Percentiles rank a stretch among this genome's conserved stretches.
Conservation (phyloP, 2,113 vertebrate genomes). For the Emydura subglobosa region DNA sequence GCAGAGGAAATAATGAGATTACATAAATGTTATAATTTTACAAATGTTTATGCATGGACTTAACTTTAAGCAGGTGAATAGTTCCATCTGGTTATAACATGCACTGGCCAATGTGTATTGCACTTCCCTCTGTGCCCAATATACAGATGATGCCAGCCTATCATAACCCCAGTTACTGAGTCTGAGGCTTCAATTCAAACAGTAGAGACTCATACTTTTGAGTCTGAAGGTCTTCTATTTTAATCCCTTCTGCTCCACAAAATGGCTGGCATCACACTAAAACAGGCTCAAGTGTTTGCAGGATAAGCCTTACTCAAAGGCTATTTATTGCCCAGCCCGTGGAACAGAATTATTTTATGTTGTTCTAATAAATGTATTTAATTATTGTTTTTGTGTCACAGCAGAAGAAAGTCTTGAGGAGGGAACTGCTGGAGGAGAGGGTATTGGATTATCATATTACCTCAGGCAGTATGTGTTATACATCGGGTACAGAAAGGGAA, state of each 20-base stretch:
- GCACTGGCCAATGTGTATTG: neutral
- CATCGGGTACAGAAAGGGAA: neutral
- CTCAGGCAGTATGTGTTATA: neutral
- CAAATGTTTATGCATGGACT: neutral
- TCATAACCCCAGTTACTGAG: neutral
- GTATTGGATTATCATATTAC: neutral
- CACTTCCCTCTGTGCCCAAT: neutral
- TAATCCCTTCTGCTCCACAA: neutral
- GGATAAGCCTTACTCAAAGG: neutral
- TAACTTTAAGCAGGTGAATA: neutral
- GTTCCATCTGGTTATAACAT: neutral
- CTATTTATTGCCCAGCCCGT: fast-evolving
- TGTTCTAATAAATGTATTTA: neutral
- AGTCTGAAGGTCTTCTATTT: neutral
- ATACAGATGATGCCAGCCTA: neutral
- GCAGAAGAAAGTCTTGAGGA: neutral
- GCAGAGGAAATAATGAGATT: neutral
- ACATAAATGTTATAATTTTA: neutral
- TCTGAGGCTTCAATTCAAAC: neutral
- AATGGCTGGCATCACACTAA: neutral
- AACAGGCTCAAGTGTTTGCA: neutral
- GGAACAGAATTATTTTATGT: neutral
- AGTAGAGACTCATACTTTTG: neutral
- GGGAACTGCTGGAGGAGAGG: neutral
- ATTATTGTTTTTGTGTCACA: neutral